Evolutionary conservation across 1,140 invertebrate species (phyloP).

Genomic region (Eurytemora carolleeae): DNA sequence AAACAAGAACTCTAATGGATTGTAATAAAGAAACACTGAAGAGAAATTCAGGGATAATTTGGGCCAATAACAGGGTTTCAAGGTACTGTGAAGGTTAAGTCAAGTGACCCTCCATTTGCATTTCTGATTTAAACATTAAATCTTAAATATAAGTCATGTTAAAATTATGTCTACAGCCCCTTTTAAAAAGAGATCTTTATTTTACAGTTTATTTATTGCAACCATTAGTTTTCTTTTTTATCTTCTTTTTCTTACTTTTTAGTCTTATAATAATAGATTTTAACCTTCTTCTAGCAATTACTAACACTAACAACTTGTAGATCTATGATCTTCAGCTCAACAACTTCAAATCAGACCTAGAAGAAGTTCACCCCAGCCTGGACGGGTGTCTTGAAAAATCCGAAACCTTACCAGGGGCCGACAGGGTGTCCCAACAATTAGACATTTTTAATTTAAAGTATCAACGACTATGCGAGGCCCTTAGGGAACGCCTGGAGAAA

Average conservation of each 20-base stretch:
- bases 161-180: too few species aligned
- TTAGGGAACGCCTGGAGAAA: constrained; percentile 60
- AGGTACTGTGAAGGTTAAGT: too few species aligned
- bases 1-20: too few species aligned
- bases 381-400: constrained; percentile 31
- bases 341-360: constrained; percentile 66
- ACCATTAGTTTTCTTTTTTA: constrained; percentile 12
- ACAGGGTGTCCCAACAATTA: constrained; percentile 17
- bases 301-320: constrained; percentile 30
- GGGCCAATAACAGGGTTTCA: too few species aligned
- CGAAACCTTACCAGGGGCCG: constrained; percentile 16
- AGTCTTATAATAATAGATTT: background rate
- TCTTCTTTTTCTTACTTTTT: constrained; percentile 3
- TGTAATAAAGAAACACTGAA: too few species aligned
- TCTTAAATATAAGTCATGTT: too few species aligned
- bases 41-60: too few species aligned
- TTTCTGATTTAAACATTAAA: too few species aligned
- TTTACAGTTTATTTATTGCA: too few species aligned
- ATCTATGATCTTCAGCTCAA: constrained; percentile 69
- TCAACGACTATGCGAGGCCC: constrained; percentile 34
- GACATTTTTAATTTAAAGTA: constrained; percentile 19
- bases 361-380: constrained; percentile 60
- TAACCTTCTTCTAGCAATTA: background rate
- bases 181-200: too few species aligned
- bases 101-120: too few species aligned